These are phyloP conservation scores for Herminia tarsipennalis DNA, from an alignment of 2,888 invertebrate species.

Conservation along the genomic window DNA sequence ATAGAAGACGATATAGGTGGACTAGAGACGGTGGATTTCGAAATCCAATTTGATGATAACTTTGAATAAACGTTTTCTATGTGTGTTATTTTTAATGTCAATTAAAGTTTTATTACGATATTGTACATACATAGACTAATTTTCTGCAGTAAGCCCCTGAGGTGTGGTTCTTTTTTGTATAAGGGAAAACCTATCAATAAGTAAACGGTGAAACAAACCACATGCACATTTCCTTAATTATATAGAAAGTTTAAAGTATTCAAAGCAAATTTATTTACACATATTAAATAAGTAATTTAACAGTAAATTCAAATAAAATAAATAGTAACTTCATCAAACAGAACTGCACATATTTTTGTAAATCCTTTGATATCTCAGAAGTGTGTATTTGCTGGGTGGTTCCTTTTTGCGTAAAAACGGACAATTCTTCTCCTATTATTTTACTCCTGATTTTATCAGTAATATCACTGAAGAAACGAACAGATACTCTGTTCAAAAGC, in stretches of 20 bases:
- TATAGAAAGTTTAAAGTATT: not conserved
- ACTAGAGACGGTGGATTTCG: constrained; percentile 31
- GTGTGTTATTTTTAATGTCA: constrained; percentile 5
- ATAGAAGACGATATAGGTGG: constrained; percentile 26
- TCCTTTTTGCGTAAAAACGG: too few relatives aligned
- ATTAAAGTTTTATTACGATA: constrained; percentile 15
- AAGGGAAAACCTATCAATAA: not conserved
- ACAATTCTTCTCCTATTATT: constrained; percentile 10
- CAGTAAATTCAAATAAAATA: too few relatives aligned
- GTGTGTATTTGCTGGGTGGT: too few relatives aligned
- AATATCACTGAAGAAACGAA: constrained; percentile 17
- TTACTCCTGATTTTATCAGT: constrained; percentile 13
- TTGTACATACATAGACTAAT: constrained; percentile 15
- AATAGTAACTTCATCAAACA: too few relatives aligned
- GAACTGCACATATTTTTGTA: too few relatives aligned
- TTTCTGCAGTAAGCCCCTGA: constrained; percentile 15
- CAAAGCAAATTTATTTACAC: too few relatives aligned
- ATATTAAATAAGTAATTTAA: too few relatives aligned
- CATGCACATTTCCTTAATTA: not conserved
- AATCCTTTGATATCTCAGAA: too few relatives aligned
- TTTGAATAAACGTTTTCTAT: constrained; percentile 19
- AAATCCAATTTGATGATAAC: constrained; percentile 33
- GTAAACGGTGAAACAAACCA: not conserved
- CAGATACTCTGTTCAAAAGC: constrained; percentile 17
- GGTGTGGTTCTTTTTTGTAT: not conserved